Evolutionary conservation across 2,888 invertebrate species (phyloP), one percentile per base, ranked within the genome.

Genomic region (Mythimna pallens): DNA sequence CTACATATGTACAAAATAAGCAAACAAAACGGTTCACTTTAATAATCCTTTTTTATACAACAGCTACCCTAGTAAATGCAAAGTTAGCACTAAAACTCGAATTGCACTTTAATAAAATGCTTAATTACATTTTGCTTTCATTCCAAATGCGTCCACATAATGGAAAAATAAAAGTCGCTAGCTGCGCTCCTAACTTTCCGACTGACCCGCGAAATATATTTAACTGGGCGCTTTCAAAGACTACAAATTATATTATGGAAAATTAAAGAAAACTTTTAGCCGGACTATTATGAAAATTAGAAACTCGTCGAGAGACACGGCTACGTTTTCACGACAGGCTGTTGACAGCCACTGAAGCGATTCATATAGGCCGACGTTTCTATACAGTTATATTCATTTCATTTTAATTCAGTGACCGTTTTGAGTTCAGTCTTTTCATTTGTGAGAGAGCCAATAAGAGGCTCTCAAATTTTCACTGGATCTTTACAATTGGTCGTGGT

Each of bases 191-290:
- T 59, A 75, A 83, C 83, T 83, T 65, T 36, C 30, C 20, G 40
- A 69, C 67, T 63, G 78, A 82, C 83, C 87, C 78, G 73, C 73
- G 67, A 84, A 85, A 86, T 85, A 85, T 75, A 86, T 86, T 87
- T 83, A 84, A 73, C 83, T 76, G 70, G 76, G 64, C 80, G 79
- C 86, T 86, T 84, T 86, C 88, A 88, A 85, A 85, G 76, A 81
- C 84, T 85, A 81, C 85, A 82, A 88, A 88, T 90, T 91, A 91
- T 91, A 91, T 80, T 20, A 47, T 20, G 47, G 47, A 47, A 89
- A 88, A 91, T 91, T 85, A 84, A 83, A 83, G 80, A 82, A 88
- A 91, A 90, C 85, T 90, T 88, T 89, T 79, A 70, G 83, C 80
- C 75, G 65, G 85, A 86, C 87, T 89, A 81, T 90, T 89, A 86